phyloP scores from a whole-genome alignment of 1,140 invertebrate species.

The Drosophila funebris region DNA sequence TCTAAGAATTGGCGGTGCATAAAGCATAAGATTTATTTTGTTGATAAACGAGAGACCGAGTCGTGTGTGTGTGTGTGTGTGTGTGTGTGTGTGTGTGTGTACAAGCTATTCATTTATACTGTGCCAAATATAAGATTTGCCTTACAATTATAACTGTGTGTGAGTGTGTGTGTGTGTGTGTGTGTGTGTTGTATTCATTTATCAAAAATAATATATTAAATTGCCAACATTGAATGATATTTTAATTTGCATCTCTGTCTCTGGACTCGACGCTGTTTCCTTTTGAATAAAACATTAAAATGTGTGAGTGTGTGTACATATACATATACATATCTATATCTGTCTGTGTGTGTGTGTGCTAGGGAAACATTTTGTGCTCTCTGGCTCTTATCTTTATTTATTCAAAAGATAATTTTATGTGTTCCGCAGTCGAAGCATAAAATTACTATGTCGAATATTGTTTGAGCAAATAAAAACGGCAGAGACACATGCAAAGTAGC shows the following conservation, averaged over 20 bases:
- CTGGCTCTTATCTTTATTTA: slow-evolving; percentile 80
- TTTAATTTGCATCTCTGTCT: slow-evolving; percentile 81
- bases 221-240: slow-evolving; percentile 82
- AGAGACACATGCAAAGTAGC: slow-evolving; percentile 75
- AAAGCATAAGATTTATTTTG: slow-evolving; percentile 49
- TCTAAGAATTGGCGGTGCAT: slow-evolving; percentile 43
- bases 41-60: slow-evolving; percentile 6
- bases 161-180: slow-evolving; percentile 7
- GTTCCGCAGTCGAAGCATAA: slow-evolving; percentile 82
- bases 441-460: slow-evolving; percentile 83
- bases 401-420: slow-evolving; percentile 83
- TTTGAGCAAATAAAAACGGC: slow-evolving; percentile 81
- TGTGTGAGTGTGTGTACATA: no score
- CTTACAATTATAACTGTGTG: slow-evolving; percentile 5
- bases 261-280: slow-evolving; percentile 68
- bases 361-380: slow-evolving; percentile 51
- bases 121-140: slow-evolving; percentile 24
- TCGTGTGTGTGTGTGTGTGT: neutral
- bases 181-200: slow-evolving; percentile 69
- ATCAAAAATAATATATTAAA: slow-evolving; percentile 83
- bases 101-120: slow-evolving; percentile 44
- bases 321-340: slow-evolving; percentile 17
- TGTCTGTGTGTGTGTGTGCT: slow-evolving; percentile 30
- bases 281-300: slow-evolving; percentile 83
- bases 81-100: slow-evolving; percentile 14